Conservation (phyloP, 2,797 vertebrate genomes). For the Enteromius viviparus region DNA sequence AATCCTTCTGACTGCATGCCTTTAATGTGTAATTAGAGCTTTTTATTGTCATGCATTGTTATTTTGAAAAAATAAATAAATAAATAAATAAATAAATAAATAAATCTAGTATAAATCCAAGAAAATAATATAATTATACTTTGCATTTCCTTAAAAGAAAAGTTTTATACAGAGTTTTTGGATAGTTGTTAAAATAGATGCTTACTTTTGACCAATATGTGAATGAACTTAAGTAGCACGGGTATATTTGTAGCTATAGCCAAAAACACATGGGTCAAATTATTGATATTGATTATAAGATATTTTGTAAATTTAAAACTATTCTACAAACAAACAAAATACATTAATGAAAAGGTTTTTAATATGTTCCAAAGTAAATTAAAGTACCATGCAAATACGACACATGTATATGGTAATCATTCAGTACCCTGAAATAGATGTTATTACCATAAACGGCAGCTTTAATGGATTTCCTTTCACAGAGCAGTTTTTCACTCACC, state of each 20-base stretch:
- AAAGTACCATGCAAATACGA: not conserved
- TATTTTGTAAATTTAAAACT: no score
- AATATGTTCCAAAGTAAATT: not conserved
- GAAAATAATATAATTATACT: not conserved
- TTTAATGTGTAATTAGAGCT: not conserved
- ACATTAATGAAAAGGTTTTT: not conserved
- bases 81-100: no score
- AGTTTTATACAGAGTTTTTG: not conserved
- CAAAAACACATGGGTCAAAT: no score
- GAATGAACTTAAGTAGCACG: no score
- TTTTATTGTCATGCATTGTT: not conserved
- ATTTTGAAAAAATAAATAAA: not conserved
- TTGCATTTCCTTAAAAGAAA: not conserved
- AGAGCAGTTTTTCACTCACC: slow-evolving; percentile 65
- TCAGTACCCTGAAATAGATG: not conserved
- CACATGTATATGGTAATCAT: not conserved
- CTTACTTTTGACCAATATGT: not conserved
- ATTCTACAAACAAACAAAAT: no score
- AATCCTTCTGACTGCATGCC: not conserved
- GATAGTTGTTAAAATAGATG: not conserved
- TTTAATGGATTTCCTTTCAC: not conserved
- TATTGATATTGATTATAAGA: no score
- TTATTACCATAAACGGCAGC: not conserved
- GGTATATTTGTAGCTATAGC: no score
- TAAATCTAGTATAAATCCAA: not conserved